A percentile compares a stretch with the other conserved stretches of the same genome.
These are phyloP conservation scores for Lynx canadensis DNA, from an alignment of 2,113 vertebrate species.

Conservation along the genomic window DNA sequence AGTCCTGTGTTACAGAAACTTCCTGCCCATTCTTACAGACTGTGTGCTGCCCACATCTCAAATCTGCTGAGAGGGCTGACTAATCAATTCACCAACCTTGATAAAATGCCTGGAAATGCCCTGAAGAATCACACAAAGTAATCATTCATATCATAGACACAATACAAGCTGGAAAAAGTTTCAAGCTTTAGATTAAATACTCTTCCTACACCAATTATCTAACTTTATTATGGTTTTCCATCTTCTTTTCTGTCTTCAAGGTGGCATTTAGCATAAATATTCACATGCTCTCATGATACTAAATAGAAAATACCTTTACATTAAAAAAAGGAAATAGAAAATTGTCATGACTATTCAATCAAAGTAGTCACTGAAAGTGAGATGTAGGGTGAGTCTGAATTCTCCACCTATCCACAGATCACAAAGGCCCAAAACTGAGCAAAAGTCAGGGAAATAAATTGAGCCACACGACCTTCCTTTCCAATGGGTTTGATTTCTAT, in stretches of 20 bases:
- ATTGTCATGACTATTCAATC: not conserved
- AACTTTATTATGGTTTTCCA: slow-evolving; percentile 49
- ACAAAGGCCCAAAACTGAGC: not conserved
- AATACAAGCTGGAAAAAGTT: slow-evolving; percentile 31
- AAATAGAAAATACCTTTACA: slow-evolving; percentile 49
- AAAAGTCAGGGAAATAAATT: not conserved
- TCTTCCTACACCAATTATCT: slow-evolving; percentile 16
- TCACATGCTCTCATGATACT: not conserved
- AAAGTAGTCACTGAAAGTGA: slow-evolving; percentile 24
- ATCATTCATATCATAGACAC: slow-evolving; percentile 13
- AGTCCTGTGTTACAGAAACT: not conserved
- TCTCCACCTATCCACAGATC: not conserved
- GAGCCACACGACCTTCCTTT: not conserved
- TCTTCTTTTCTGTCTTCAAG: slow-evolving; percentile 34
- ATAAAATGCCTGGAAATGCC: slow-evolving; percentile 40
- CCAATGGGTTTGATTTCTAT: not conserved
- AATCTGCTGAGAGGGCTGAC: not conserved
- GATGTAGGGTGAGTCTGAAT: not conserved
- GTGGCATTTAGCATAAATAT: slow-evolving; percentile 65
- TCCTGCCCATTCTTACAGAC: not conserved
- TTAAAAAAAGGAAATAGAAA: slow-evolving; percentile 11
- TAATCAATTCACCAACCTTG: slow-evolving; percentile 40
- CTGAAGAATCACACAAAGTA: slow-evolving; percentile 35
- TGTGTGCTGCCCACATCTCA: not conserved
- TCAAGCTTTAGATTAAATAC: slow-evolving; percentile 45